These are phyloP conservation scores for human DNA, from an alignment of 2,113 vertebrate species.

Conservation along the genomic window DNA sequence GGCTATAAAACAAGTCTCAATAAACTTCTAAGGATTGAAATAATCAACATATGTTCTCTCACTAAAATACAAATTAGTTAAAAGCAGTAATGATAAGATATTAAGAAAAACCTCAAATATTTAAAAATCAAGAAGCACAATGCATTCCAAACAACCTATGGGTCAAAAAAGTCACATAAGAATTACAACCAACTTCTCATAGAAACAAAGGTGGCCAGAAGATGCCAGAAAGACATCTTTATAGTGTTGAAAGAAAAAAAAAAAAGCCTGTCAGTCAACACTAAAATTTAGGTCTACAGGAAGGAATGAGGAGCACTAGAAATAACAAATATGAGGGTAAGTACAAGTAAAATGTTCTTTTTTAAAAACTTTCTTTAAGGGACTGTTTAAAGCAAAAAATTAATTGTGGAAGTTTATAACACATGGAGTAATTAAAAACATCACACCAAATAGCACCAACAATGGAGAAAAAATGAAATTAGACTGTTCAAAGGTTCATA, in stretches of 20 bases:
- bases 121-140: not conserved
- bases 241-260: not conserved
- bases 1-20: not conserved
- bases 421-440: fast-evolving
- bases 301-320: not conserved
- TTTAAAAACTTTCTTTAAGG: not conserved
- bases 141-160: not conserved
- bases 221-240: no score
- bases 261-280: fast-evolving
- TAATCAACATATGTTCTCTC: not conserved
- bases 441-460: fast-evolving
- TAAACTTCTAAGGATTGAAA: not conserved
- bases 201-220: not conserved
- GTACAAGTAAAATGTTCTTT: not conserved
- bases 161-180: not conserved
- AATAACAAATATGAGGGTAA: no score
- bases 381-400: not conserved
- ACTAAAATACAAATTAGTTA: not conserved
- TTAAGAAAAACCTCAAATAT: not conserved
- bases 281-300: not conserved
- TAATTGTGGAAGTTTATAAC: not conserved
- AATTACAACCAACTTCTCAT: no score
- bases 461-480: fast-evolving
- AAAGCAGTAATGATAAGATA: not conserved
- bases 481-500: not conserved